These are phyloP conservation scores for Chitala chitala DNA, from an alignment of 2,113 vertebrate species.

Conservation along the genomic window DNA sequence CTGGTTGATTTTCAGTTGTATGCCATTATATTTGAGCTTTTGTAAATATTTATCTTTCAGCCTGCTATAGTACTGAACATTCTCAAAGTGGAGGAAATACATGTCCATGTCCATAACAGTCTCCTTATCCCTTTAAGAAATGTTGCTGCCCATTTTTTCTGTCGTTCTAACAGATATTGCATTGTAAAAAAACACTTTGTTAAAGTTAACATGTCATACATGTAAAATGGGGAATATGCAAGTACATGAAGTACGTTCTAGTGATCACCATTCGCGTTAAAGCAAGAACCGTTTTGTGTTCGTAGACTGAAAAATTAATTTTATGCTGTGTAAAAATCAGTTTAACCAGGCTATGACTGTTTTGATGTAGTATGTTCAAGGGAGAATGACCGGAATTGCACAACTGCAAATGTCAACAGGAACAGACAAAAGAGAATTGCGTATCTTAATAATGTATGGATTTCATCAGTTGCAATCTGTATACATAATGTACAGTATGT, in stretches of 20 bases:
- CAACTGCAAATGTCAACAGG: neutral
- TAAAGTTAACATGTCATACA: neutral
- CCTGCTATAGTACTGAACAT: neutral
- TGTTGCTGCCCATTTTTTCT: neutral
- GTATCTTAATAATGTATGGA: neutral
- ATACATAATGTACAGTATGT: neutral
- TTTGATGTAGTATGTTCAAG: neutral
- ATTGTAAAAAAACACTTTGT: neutral
- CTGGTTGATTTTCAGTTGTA: neutral
- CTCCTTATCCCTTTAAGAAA: neutral
- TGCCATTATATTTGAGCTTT: neutral
- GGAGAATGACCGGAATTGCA: neutral
- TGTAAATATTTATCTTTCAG: neutral
- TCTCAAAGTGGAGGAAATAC: neutral
- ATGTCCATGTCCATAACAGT: neutral
- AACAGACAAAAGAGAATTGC: neutral
- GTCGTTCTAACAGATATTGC: neutral
- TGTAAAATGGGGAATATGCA: neutral
- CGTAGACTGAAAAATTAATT: neutral
- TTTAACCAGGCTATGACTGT: neutral
- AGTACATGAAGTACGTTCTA: neutral
- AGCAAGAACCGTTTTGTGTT: neutral
- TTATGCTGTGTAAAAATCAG: neutral
- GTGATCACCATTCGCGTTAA: neutral
- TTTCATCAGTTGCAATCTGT: neutral